Evolutionary conservation across 2,797 vertebrate species (phyloP).

Genomic region (Ficedula albicollis): DNA sequence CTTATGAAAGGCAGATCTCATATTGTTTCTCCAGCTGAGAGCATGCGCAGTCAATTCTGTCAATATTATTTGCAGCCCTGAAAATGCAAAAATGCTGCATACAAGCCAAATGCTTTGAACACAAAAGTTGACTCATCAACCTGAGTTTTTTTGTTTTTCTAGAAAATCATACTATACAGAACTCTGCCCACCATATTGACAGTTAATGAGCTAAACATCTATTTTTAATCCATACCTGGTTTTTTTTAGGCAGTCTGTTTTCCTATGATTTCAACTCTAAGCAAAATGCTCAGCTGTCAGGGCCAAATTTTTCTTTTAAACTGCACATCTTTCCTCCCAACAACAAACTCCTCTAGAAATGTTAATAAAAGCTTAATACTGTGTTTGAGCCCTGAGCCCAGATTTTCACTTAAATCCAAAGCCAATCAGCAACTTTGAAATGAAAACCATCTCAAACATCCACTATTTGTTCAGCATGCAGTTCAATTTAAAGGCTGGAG

Average conservation of each 20-base stretch:
- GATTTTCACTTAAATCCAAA: not conserved
- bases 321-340: not conserved
- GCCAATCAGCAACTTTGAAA: not conserved
- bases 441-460: not conserved
- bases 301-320: not conserved
- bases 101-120: not conserved
- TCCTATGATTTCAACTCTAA: not conserved
- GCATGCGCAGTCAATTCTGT: rapidly evolving
- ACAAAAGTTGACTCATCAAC: not conserved
- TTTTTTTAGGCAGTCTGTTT: not conserved
- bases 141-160: not conserved
- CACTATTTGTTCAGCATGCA: not conserved
- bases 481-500: not conserved
- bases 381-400: not conserved
- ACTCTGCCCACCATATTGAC: not conserved
- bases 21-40: not conserved
- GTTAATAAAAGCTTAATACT: not conserved
- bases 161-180: not conserved
- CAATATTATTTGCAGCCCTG: not conserved
- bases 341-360: not conserved
- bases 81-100: not conserved
- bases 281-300: not conserved
- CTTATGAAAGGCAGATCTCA: not conserved
- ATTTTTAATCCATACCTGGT: not conserved
- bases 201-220: not conserved